Conservation (phyloP, 2,797 vertebrate genomes). For the Morus bassanus region DNA sequence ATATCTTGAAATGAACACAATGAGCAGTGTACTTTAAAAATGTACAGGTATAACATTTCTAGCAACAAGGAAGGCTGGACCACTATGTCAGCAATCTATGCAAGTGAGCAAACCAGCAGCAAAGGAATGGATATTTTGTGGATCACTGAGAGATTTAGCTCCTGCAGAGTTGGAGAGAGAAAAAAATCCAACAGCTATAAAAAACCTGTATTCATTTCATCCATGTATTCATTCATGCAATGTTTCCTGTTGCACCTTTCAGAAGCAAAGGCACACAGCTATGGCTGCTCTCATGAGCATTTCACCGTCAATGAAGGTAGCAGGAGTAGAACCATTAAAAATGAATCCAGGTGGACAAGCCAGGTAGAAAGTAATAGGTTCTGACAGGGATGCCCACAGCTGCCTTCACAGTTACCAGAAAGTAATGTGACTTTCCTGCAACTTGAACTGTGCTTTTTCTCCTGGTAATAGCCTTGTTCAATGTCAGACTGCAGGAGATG, state of each 20-base stretch:
- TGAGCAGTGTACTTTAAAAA: neutral
- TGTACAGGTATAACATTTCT: neutral
- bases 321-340: neutral
- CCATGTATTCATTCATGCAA: neutral
- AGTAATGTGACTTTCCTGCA: neutral
- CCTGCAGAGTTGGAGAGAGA: neutral
- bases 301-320: neutral
- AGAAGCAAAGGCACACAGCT: neutral
- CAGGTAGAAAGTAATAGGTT: neutral
- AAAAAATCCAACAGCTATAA: neutral
- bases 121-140: neutral
- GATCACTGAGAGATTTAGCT: neutral
- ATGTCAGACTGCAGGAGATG: neutral
- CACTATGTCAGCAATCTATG: neutral
- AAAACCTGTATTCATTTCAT: neutral
- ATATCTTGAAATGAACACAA: neutral
- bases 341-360: neutral
- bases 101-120: neutral
- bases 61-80: neutral
- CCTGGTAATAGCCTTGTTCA: neutral
- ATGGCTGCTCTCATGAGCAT: neutral
- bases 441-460: neutral
- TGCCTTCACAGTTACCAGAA: neutral
- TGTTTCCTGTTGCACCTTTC: neutral
- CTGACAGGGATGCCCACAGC: neutral